phyloP scores from a whole-genome alignment of 2,888 invertebrate genomes.

The Ophraella communa region DNA sequence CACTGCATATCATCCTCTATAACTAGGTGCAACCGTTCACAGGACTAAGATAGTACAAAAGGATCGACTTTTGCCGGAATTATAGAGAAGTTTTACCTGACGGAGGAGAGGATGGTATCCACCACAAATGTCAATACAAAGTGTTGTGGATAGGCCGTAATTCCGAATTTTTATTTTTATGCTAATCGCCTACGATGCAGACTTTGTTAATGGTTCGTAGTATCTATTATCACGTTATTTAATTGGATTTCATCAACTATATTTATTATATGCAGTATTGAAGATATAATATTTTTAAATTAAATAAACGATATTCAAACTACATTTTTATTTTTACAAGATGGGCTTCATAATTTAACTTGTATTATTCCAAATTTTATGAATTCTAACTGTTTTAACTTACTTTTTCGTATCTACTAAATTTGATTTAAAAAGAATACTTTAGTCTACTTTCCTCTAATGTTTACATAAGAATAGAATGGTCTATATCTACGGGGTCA shows the following conservation, averaged over 20 bases:
- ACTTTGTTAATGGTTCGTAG: background rate
- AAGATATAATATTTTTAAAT: too few relatives aligned
- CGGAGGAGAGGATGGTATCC: background rate
- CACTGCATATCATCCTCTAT: constrained; percentile 61
- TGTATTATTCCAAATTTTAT: too few relatives aligned
- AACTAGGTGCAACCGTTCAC: constrained; percentile 52
- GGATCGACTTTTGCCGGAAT: constrained; percentile 17
- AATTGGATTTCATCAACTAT: background rate
- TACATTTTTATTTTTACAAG: too few relatives aligned
- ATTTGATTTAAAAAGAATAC: too few relatives aligned
- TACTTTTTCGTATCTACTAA: too few relatives aligned
- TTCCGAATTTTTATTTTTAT: constrained; percentile 19
- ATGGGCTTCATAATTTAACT: too few relatives aligned
- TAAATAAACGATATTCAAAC: too few relatives aligned
- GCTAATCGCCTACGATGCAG: constrained; percentile 4
- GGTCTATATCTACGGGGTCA: too few relatives aligned
- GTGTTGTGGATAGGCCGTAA: background rate
- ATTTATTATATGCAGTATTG: too few relatives aligned
- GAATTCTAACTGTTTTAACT: too few relatives aligned
- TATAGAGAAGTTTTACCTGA: constrained; percentile 20
- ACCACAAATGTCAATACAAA: constrained; percentile 6
- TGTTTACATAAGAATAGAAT: too few relatives aligned
- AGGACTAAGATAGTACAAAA: constrained; percentile 41
- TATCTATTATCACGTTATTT: background rate
- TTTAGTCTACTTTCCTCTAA: too few relatives aligned